phyloP scores from a whole-genome alignment of 1,140 invertebrate species.

The Zaprionus africanus region DNA sequence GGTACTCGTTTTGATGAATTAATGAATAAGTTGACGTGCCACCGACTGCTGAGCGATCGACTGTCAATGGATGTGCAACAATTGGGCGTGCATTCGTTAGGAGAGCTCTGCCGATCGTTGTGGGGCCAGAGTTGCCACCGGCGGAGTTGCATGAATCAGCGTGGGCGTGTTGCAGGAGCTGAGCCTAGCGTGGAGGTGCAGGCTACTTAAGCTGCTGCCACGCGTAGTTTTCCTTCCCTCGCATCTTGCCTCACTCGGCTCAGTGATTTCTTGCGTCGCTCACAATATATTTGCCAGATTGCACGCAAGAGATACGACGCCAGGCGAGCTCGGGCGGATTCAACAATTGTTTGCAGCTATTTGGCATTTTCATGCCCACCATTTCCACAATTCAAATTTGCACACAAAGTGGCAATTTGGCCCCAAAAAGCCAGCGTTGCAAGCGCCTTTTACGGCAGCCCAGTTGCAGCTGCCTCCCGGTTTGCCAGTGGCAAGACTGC shows the following conservation, averaged over 20 bases:
- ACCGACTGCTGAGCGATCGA: slow-evolving; percentile 62
- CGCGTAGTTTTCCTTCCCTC: slow-evolving; percentile 19
- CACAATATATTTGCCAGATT: slow-evolving; percentile 71
- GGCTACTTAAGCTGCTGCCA: slow-evolving; percentile 2
- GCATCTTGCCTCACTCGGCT: slow-evolving; percentile 8
- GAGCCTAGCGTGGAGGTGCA: neutral
- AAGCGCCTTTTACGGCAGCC: slow-evolving; percentile 70
- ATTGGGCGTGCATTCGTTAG: slow-evolving; percentile 83
- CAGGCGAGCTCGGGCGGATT: slow-evolving; percentile 10
- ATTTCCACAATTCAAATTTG: slow-evolving; percentile 81
- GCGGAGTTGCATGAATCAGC: slow-evolving; percentile 67
- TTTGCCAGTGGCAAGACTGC: slow-evolving; percentile 4
- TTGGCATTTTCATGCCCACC: slow-evolving; percentile 66
- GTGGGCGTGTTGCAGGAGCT: slow-evolving; percentile 41
- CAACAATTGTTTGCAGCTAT: slow-evolving; percentile 64
- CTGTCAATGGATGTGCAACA: slow-evolving; percentile 83
- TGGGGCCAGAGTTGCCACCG: slow-evolving; percentile 66
- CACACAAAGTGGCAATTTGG: slow-evolving; percentile 81
- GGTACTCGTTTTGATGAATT: slow-evolving; percentile 74
- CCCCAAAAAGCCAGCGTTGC: slow-evolving; percentile 71
- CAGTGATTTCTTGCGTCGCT: slow-evolving; percentile 60
- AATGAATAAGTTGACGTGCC: slow-evolving; percentile 83
- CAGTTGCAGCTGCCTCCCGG: slow-evolving; percentile 30
- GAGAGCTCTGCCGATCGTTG: slow-evolving; percentile 17
- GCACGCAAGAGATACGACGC: slow-evolving; percentile 60